These are phyloP conservation scores for Heliconius hermathena DNA, from an alignment of 1,140 invertebrate species.

Conservation along the genomic window DNA sequence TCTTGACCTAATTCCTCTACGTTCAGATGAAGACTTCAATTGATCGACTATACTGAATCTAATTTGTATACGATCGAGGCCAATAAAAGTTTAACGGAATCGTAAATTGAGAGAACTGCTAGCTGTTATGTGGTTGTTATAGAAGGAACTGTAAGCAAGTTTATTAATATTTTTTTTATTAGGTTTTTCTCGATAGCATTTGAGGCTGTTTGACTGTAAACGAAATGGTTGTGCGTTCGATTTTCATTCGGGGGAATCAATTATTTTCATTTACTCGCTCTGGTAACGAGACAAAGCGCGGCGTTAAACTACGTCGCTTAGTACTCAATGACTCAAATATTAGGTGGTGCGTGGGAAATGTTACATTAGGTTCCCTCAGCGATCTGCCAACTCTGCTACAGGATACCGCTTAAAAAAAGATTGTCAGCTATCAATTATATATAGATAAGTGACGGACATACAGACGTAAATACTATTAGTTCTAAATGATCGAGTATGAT, in stretches of 20 bases:
- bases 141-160: neutral
- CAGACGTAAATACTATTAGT: neutral
- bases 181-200: neutral
- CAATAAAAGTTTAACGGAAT: slow-evolving; percentile 9
- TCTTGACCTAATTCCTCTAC: neutral
- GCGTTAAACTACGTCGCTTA: too few relatives aligned
- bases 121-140: neutral
- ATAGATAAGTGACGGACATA: neutral
- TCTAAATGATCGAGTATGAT: neutral
- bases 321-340: too few relatives aligned
- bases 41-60: slow-evolving; percentile 1
- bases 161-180: too few relatives aligned
- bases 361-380: too few relatives aligned
- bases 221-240: neutral
- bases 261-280: neutral
- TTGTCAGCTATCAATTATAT: neutral
- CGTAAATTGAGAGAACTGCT: neutral
- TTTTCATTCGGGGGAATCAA: neutral
- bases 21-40: slow-evolving; percentile 4
- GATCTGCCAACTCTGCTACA: too few relatives aligned
- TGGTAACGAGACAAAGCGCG: too few relatives aligned
- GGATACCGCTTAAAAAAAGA: neutral
- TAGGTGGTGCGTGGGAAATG: too few relatives aligned
- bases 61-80: slow-evolving; percentile 6
- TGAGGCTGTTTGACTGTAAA: too few relatives aligned